These are phyloP conservation scores for Aphrophora alni DNA, from an alignment of 2,888 invertebrate genomes.

Conservation along the genomic window DNA sequence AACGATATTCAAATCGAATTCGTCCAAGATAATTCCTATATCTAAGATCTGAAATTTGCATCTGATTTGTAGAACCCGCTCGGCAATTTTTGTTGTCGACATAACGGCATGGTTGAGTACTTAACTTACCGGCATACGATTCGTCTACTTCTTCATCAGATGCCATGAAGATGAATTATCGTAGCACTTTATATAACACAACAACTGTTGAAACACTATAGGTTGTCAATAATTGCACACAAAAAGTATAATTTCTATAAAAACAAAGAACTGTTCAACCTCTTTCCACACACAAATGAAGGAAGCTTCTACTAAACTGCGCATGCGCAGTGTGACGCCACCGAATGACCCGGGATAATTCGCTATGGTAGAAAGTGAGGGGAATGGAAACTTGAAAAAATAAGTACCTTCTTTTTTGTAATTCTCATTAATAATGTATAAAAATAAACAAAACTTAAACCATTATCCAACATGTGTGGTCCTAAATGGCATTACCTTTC, in stretches of 20 bases:
- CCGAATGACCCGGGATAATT: constrained; percentile 39
- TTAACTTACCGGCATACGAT: constrained; percentile 80
- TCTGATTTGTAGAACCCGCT: constrained; percentile 24
- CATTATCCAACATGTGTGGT: neutral
- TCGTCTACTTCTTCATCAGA: constrained; percentile 89
- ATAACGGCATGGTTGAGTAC: constrained; percentile 46
- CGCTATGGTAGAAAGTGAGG: constrained; percentile 38
- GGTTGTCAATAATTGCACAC: neutral
- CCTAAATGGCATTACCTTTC: neutral
- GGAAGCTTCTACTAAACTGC: constrained; percentile 18
- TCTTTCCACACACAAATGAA: neutral
- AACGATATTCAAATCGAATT: neutral
- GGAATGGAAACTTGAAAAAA: constrained; percentile 38
- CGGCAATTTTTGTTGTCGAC: constrained; percentile 28
- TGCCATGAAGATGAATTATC: constrained; percentile 65
- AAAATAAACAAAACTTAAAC: neutral
- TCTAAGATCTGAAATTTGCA: neutral
- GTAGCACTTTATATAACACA: neutral
- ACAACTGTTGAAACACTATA: neutral
- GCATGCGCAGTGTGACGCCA: constrained; percentile 35
- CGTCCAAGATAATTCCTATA: neutral
- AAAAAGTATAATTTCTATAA: neutral
- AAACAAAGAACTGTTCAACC: neutral
- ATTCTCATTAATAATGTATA: neutral
- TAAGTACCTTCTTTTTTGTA: constrained; percentile 17